Conservation (phyloP, 2,113 vertebrate genomes). For the Alethe castanea region DNA sequence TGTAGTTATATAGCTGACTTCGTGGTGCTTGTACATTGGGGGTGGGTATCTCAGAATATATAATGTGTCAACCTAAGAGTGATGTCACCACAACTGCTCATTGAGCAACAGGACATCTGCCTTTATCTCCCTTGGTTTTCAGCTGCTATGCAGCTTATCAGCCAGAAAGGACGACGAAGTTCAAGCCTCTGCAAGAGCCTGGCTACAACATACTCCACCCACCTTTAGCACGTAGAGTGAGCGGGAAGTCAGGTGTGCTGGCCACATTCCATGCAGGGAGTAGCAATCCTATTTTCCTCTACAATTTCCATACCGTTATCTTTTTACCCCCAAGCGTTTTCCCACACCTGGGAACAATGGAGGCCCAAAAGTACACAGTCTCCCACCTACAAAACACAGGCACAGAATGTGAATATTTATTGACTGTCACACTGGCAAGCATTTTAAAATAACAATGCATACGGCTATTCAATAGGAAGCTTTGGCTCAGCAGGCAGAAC, state of each 20-base stretch:
- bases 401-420: background rate
- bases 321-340: background rate
- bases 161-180: background rate
- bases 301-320: rapidly evolving
- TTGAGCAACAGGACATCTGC: background rate
- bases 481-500: background rate
- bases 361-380: background rate
- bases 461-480: background rate
- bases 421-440: rapidly evolving
- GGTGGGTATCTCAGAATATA: background rate
- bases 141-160: background rate
- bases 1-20: background rate
- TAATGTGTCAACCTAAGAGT: background rate
- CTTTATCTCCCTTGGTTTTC: background rate
- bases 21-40: background rate
- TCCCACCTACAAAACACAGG: background rate
- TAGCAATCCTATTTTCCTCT: background rate
- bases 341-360: background rate
- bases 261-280: background rate
- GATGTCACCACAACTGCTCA: background rate
- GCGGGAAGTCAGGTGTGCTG: background rate
- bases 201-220: background rate
- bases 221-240: background rate
- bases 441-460: background rate
- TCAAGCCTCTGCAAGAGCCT: background rate